These are phyloP conservation scores for Xanthia icteritia DNA, from an alignment of 2,888 invertebrate genomes.

Conservation along the genomic window DNA sequence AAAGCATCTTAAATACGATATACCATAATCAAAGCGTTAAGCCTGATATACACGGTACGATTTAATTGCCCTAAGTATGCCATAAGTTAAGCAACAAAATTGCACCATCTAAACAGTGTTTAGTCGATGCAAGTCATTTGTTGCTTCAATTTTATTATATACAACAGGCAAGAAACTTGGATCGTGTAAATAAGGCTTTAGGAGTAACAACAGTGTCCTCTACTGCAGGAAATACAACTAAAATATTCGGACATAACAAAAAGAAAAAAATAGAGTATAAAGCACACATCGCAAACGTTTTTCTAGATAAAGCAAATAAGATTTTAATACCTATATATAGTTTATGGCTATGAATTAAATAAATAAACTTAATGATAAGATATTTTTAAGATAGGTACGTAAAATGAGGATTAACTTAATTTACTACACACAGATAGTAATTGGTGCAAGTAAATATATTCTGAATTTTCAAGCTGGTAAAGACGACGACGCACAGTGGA, in stretches of 20 bases:
- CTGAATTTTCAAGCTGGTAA: neutral
- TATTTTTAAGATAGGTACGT: neutral
- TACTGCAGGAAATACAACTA: slow-evolving; percentile 8
- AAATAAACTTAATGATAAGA: slow-evolving; percentile 18
- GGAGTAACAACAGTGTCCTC: neutral
- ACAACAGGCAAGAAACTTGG: neutral
- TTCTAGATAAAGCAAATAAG: slow-evolving; percentile 24
- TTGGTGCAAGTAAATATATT: neutral
- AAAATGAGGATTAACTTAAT: neutral
- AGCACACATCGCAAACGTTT: neutral
- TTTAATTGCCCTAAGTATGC: neutral
- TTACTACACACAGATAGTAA: slow-evolving; percentile 6
- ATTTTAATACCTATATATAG: neutral
- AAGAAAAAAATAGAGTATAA: neutral
- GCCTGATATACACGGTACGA: neutral
- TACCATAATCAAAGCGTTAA: slow-evolving; percentile 16
- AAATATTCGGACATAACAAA: slow-evolving; percentile 17
- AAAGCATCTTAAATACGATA: slow-evolving; percentile 8
- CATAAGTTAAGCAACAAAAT: neutral
- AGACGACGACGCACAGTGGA: too few species aligned
- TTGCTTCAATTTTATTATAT: neutral
- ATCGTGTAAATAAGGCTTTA: neutral
- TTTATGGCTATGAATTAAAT: neutral
- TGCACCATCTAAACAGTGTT: neutral
- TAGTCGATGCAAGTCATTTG: neutral